Conservation (phyloP, 2,797 vertebrate species). For the Sebastes miniatus region DNA sequence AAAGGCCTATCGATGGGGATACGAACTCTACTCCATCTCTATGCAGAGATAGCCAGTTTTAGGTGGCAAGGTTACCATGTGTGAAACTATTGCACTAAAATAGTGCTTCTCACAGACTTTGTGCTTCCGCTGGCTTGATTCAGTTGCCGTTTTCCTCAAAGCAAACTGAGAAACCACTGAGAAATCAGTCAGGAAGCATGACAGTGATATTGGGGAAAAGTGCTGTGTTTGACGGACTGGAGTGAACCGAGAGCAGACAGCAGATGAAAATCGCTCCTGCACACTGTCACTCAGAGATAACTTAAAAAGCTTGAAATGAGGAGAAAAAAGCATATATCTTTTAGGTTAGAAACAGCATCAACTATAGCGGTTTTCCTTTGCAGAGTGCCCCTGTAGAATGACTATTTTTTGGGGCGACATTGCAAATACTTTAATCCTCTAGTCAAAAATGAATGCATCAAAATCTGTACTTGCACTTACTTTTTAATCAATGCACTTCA, state of each 20-base stretch:
- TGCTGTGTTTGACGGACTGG: slow-evolving; percentile 62
- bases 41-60: slow-evolving; percentile 78
- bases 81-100: slow-evolving; percentile 84
- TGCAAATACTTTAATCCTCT: slow-evolving; percentile 81
- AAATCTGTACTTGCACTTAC: slow-evolving; percentile 86
- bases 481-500: slow-evolving; percentile 86
- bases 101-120: slow-evolving; percentile 84
- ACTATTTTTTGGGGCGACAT: slow-evolving; percentile 72
- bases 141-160: slow-evolving; percentile 71
- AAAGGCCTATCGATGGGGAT: slow-evolving; percentile 69
- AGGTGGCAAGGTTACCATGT: slow-evolving; percentile 76
- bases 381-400: slow-evolving; percentile 77
- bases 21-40: slow-evolving; percentile 76
- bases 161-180: slow-evolving; percentile 59
- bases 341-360: slow-evolving; percentile 84
- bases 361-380: slow-evolving; percentile 77
- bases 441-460: slow-evolving; percentile 82
- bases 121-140: slow-evolving; percentile 74
- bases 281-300: slow-evolving; percentile 74
- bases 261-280: slow-evolving; percentile 64
- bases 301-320: slow-evolving; percentile 74
- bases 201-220: slow-evolving; percentile 61
- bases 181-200: slow-evolving; percentile 76
- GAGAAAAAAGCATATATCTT: slow-evolving; percentile 74
- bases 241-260: slow-evolving; percentile 64